A percentile compares a stretch with the other conserved stretches of the same genome.
phyloP scores from a whole-genome alignment of 2,888 invertebrate genomes.

The Erebia aethiops region DNA sequence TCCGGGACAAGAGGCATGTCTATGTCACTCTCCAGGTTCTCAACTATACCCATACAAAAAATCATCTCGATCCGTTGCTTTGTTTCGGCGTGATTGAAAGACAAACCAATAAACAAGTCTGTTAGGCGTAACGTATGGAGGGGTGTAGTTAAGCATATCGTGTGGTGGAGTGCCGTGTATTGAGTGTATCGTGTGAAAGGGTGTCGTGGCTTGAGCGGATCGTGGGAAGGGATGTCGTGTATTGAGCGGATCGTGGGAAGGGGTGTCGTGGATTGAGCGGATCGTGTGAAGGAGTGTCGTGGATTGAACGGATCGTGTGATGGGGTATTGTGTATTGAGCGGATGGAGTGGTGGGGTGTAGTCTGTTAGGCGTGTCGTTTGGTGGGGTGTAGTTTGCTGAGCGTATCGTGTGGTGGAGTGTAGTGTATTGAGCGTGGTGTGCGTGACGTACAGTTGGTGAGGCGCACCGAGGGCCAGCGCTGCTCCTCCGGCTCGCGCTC shows the following conservation, averaged over 20 bases:
- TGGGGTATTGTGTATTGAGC: conserved; percentile 36
- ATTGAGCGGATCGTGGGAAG: conserved; percentile 26
- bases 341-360: conserved; percentile 31
- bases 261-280: neutral
- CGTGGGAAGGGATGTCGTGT: conserved; percentile 18
- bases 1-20: no score
- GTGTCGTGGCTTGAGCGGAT: neutral
- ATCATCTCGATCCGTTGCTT: no score
- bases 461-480: conserved; percentile 71
- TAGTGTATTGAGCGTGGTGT: conserved; percentile 35
- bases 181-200: neutral
- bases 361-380: neutral
- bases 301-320: neutral
- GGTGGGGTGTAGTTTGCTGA: neutral
- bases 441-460: conserved; percentile 48
- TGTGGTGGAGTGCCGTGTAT: neutral
- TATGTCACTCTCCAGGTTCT: no score
- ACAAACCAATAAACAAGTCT: no score
- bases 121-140: conserved; percentile 28
- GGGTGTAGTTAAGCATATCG: neutral
- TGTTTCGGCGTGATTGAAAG: no score
- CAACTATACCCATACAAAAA: no score
- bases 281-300: neutral
- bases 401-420: neutral
- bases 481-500: conserved; percentile 47